Conservation (phyloP, 2,888 invertebrate species). For the Tethea ocularis region DNA sequence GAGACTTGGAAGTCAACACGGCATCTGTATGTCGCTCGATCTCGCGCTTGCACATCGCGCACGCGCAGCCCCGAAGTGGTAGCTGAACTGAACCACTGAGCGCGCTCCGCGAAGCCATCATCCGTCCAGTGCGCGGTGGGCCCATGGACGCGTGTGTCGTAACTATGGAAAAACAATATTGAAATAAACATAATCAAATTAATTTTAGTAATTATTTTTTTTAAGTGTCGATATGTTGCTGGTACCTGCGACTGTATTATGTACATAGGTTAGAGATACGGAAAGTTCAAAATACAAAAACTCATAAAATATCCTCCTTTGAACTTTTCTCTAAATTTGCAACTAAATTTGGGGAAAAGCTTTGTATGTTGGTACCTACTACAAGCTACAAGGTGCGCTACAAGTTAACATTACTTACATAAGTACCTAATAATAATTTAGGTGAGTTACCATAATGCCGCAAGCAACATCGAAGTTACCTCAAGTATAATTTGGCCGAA, state of each 20-base stretch:
- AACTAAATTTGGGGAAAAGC: too few relatives aligned
- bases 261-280: too few relatives aligned
- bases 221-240: too few relatives aligned
- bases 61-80: constrained; percentile 58
- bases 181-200: too few relatives aligned
- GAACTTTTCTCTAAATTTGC: too few relatives aligned
- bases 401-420: not conserved
- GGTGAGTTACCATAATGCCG: constrained; percentile 24
- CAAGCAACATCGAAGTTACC: constrained; percentile 18
- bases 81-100: constrained; percentile 83
- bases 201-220: too few relatives aligned
- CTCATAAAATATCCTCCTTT: too few relatives aligned
- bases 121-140: constrained; percentile 73
- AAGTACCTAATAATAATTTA: constrained; percentile 26
- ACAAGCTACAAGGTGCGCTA: too few relatives aligned
- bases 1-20: constrained; percentile 84
- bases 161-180: constrained; percentile 49
- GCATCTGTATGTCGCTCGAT: constrained; percentile 70
- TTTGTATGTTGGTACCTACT: too few relatives aligned
- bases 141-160: constrained; percentile 66
- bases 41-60: constrained; percentile 58
- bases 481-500: constrained; percentile 27
- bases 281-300: too few relatives aligned
- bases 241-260: too few relatives aligned
- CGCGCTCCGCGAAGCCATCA: constrained; percentile 86